Evolutionary conservation across 2,797 vertebrate species (phyloP).

Genomic region (Gymnothorax reevesii): DNA sequence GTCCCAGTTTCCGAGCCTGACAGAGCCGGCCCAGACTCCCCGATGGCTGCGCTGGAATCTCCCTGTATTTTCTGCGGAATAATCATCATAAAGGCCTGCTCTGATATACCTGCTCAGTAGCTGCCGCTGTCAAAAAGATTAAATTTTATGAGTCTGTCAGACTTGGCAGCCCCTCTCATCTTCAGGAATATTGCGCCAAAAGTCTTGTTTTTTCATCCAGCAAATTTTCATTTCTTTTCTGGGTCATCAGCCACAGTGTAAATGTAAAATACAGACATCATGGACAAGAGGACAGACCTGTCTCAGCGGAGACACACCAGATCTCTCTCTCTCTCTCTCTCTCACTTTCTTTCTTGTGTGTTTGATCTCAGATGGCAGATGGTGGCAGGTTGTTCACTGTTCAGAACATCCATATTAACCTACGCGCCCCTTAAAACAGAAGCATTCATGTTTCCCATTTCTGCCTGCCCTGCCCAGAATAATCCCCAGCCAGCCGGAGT

Average conservation of each 20-base stretch:
- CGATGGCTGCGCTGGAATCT: slow-evolving; percentile 15
- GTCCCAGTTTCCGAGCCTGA: not conserved
- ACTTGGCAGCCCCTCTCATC: slow-evolving; percentile 33
- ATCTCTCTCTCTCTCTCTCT: slow-evolving; percentile 35
- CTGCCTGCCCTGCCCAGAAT: not conserved
- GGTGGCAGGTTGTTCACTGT: not conserved
- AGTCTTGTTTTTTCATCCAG: slow-evolving; percentile 37
- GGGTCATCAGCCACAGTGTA: slow-evolving; percentile 31
- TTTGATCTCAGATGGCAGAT: not conserved
- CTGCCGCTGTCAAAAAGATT: slow-evolving; percentile 46
- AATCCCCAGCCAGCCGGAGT: not conserved
- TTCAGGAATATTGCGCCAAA: slow-evolving; percentile 37
- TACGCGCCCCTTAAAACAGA: not conserved
- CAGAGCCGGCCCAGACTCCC: slow-evolving; percentile 12
- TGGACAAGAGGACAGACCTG: slow-evolving; percentile 16
- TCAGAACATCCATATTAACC: too few species aligned
- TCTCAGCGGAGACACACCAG: slow-evolving; percentile 10
- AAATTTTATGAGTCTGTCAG: slow-evolving; percentile 39
- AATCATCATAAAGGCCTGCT: slow-evolving; percentile 47
- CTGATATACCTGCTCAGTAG: slow-evolving; percentile 40
- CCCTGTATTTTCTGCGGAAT: slow-evolving; percentile 37
- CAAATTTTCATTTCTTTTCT: slow-evolving; percentile 30
- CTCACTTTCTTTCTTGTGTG: not conserved
- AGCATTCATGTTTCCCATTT: not conserved
- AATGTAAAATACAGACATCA: slow-evolving; percentile 44